Base-by-base conservation (phyloP, 2,888 invertebrate species). In the Boloria euphrosyne region DNA sequence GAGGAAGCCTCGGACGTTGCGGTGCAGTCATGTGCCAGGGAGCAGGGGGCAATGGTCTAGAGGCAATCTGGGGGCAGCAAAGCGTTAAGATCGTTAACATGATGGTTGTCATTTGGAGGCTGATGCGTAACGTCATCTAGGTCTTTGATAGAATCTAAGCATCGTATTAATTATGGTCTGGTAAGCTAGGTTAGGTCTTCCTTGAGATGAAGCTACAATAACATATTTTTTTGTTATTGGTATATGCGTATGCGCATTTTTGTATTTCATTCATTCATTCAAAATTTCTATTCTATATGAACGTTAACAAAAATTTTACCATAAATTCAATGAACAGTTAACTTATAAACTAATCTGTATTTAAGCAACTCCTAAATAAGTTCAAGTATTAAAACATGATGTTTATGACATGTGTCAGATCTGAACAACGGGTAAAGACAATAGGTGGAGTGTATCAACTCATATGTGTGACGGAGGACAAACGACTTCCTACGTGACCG, bases 11-110 rank as follows among this genome's bases (percentile, higher is more conserved):
- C 75, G 90, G 91, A 89, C 79, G 79, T 76, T 78, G 83, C 83
- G 87, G 87, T 82, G 80, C 74, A 87, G 91, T 91, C 89, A 89
- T 87, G 84, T 85, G 84, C 82, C 85, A 85, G 76, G 78, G 87
- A 80, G 81, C 89, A 87, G 82, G 77, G 90, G 90, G 91, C 91
- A 88, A 84, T 87, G 89, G 90, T 89, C 91, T 86, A 75, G 77
- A 78, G 87, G 88, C 82, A 89, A 91, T 90, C 90, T 87, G 88
- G 80, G 83, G 78, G 86, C 91, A 90, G 75, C 90, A 89, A 84
- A 89, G 87, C 92, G 91, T 91, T 87, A 84, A 92, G 92, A 90
- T 90, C 89, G 84, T 91, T 90, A 90, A 83, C 86, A 78, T 79
- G 80, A 81, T 81, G 82, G 79, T 82, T 83, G 86, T 85, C 86